Evolutionary conservation across 2,797 vertebrate species (phyloP), one percentile per base, ranked within the genome.

Genomic region (Pogonophryne albipinna): DNA sequence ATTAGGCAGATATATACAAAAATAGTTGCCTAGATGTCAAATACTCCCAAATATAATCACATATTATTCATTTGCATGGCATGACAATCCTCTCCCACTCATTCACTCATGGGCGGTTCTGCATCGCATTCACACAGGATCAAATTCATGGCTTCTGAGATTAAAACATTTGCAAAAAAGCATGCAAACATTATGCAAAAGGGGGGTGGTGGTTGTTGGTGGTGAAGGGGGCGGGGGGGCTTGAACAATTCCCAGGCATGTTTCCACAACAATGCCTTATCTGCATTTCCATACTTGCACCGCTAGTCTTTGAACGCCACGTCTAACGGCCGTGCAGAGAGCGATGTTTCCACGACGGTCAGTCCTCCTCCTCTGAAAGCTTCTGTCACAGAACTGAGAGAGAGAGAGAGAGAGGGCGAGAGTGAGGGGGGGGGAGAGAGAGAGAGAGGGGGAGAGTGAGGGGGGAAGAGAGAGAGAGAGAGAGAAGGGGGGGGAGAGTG

Each of bases 251-350:
- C 96, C 96, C 95, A 96, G 95, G 91, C 93, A 94, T 95, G 96
- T 96, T 92, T 84, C 84, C 92, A 94, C 94, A 95, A 96, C 91
- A 95, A 95, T 93, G 92, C 93, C 93, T 96, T 90, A 97, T 97
- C 96, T 97, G 94, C 96, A 96, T 97, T 96, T 97, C 96, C 96
- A 95, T 96, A 95, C 96, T 95, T 95, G 94, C 90, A 89, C 90
- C 89, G 87, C 96, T 95, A 96, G 96, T 96, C 95, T 96, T 95
- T 95, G 96, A 96, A 96, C 96, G 94, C 94, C 93, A 97, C 93
- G 91, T 95, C 96, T 95, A 94, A 93, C 89, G 91, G 94, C 93
- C 94, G 92, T 84, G 90, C 89, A 90, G 89, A 87, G 84, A 89
- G 87, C 80, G 79, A 83, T 87, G 94, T 94, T 94, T 94, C 91